Conservation (phyloP, 2,113 vertebrate genomes). For the Strigops habroptila region DNA sequence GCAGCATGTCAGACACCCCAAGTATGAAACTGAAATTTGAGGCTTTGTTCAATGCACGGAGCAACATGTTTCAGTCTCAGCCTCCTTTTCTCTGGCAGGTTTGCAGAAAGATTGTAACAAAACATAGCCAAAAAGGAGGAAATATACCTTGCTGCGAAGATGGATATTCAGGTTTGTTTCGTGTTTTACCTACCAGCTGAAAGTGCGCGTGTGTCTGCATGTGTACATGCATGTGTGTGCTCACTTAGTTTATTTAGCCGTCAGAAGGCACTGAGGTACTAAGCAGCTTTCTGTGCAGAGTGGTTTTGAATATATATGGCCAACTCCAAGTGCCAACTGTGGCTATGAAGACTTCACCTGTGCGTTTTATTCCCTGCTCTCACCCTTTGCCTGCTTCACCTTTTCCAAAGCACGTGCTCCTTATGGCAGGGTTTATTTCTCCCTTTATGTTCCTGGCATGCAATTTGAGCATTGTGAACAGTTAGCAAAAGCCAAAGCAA, state of each 20-base stretch:
- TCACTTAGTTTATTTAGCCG: neutral
- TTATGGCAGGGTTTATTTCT: conserved; percentile 2
- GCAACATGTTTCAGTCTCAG: neutral
- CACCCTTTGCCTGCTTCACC: neutral
- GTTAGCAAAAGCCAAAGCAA: neutral
- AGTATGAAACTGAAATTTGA: neutral
- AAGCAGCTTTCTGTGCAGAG: neutral
- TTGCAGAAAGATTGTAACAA: neutral
- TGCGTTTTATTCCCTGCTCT: neutral
- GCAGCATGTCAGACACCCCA: neutral
- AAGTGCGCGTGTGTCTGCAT: neutral
- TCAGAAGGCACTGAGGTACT: neutral
- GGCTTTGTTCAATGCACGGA: neutral
- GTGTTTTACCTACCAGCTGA: neutral
- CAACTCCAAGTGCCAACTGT: neutral
- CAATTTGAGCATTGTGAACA: neutral
- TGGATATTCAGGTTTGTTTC: neutral
- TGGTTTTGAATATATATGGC: neutral
- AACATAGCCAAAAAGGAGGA: neutral
- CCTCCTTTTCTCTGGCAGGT: neutral
- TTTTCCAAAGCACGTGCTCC: neutral
- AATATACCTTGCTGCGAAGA: neutral
- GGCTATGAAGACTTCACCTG: neutral
- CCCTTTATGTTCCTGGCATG: neutral
- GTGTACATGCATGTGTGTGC: accelerated